Base-by-base conservation (phyloP, 2,113 vertebrate species). In the Mionectes macconnelli region DNA sequence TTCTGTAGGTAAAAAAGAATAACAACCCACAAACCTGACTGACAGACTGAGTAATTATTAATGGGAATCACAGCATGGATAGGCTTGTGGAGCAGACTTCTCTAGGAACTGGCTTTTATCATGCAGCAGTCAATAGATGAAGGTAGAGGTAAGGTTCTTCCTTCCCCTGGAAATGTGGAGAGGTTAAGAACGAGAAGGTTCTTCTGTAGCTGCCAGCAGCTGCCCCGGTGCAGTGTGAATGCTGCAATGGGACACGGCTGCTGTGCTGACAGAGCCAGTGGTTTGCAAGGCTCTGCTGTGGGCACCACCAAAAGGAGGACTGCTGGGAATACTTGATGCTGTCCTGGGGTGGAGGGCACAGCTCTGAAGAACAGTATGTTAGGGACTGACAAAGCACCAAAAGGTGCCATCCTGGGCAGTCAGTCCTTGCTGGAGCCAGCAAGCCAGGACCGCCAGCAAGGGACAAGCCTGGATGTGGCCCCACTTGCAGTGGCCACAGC, bases 31-130 rank as follows among this genome's bases (percentile, higher is more conserved):
- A 52, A 73, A 69, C 19, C 13, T 56, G 40, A 62, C 8, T 84
- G 89, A 45, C 78, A 91, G 53, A 20, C n/a, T 37, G 44, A 72
- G 53, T 53, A 76, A 91, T 87, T 91, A 89, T 89, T 93, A 91
- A 89, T 59, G 45, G n/a, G 16, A 76, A 73, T 68, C 52, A 87
- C 40, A 30, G 67, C 53, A 27, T 16, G 30, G n/a, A 40, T 53
- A 50, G 67, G 49, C 1, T 3, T 30, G 25, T 55, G n/a, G 49
- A 89, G 37, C 21, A 72, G 37, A 39, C 31, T 94, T 37, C 42
- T 90, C 40, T 4, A 82, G 50, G 59, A 86, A 69, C 0, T 6
- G 4, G n/a, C 35, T 88, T 90, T 89, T 74, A 69, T 67, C 31
- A 56, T 1, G 2, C 30, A 67, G 49, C 20, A 22, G 5, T 80